phyloP scores from a whole-genome alignment of 2,113 vertebrate species.

The Sminthopsis crassicaudata region DNA sequence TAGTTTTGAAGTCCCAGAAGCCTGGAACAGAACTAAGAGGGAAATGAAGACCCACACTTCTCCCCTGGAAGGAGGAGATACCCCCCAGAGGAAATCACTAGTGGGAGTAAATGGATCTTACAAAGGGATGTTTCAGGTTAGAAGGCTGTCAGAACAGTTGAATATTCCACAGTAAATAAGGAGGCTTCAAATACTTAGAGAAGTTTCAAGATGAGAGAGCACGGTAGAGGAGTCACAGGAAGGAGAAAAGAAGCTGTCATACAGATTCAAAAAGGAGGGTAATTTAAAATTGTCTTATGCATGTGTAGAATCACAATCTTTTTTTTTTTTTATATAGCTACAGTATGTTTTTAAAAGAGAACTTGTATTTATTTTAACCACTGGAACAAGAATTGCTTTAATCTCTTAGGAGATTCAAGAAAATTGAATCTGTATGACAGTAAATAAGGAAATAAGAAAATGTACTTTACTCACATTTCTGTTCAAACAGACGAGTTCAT shows the following conservation, averaged over 20 bases:
- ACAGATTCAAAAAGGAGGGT: neutral
- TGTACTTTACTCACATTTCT: slow-evolving; percentile 53
- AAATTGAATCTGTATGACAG: neutral
- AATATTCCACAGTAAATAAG: neutral
- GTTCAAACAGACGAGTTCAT: slow-evolving; percentile 34
- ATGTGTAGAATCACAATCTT: neutral
- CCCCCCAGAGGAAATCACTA: neutral
- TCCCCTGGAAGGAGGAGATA: neutral
- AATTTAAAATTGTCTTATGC: neutral
- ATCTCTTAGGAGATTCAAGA: slow-evolving; percentile 20
- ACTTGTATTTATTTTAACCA: slow-evolving; percentile 8
- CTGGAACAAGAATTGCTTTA: slow-evolving; percentile 23
- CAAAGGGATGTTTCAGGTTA: neutral
- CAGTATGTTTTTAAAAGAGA: neutral
- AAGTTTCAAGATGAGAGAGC: neutral
- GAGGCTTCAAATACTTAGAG: neutral
- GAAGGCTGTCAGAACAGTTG: neutral
- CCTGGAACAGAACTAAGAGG: neutral
- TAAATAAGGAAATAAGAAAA: slow-evolving; percentile 56
- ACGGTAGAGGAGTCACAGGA: neutral
- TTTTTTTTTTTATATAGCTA: neutral
- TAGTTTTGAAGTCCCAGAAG: neutral
- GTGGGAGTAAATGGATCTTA: neutral
- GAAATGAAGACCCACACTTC: neutral
- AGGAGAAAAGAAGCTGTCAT: too few relatives aligned